phyloP scores from a whole-genome alignment of 2,113 vertebrate species.

The Aythya baeri region DNA sequence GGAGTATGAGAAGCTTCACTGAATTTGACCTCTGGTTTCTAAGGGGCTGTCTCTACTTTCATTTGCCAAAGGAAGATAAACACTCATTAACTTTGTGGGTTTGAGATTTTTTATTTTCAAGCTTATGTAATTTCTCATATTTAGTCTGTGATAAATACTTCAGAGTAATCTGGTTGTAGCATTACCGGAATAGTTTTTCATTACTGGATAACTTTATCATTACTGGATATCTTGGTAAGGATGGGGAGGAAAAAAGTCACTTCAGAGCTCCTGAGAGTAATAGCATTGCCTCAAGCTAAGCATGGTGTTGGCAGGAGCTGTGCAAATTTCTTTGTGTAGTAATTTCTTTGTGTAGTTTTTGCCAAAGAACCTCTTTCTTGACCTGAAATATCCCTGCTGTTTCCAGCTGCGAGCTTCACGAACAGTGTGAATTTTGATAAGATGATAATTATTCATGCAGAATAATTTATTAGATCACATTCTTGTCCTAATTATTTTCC shows the following conservation, averaged over 20 bases:
- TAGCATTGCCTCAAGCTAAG: constrained; percentile 25
- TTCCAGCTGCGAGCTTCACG: constrained; percentile 56
- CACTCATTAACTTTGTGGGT: background rate
- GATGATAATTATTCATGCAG: constrained; percentile 37
- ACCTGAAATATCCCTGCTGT: constrained; percentile 54
- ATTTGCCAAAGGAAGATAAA: background rate
- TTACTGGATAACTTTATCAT: background rate
- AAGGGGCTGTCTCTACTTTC: background rate
- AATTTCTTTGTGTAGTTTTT: constrained; percentile 46
- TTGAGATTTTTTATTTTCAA: background rate
- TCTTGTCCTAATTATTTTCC: constrained; percentile 28
- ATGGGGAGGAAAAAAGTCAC: background rate
- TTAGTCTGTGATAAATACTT: background rate
- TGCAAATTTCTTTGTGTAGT: constrained; percentile 30
- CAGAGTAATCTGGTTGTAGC: background rate
- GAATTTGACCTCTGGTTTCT: background rate
- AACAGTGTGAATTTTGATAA: constrained; percentile 49
- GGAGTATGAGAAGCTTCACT: background rate
- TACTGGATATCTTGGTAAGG: background rate
- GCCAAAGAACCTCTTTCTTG: constrained; percentile 48
- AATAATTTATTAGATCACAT: constrained; percentile 48
- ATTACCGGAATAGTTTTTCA: background rate
- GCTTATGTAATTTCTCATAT: background rate
- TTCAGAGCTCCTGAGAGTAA: constrained; percentile 28
- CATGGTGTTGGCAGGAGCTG: constrained; percentile 8